Evolutionary conservation across 1,140 invertebrate species (phyloP).

Genomic region (Parasteatoda tepidariorum): DNA sequence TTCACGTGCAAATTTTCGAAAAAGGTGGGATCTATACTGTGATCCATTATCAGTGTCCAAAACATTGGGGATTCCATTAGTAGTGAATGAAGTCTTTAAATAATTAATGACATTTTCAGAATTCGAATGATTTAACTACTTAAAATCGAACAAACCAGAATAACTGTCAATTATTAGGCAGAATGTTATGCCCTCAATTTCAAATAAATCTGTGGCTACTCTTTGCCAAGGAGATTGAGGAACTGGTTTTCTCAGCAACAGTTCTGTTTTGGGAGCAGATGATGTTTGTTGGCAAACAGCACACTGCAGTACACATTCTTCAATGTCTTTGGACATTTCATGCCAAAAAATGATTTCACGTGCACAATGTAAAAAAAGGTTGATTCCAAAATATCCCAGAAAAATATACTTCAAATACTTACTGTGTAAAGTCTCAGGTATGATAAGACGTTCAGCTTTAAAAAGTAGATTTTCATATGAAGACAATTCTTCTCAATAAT

Average conservation of each 20-base stretch:
- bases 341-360: slow-evolving; percentile 12
- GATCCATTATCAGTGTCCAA: neutral
- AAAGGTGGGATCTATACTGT: neutral
- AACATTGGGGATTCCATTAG: slow-evolving; percentile 4
- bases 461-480: neutral
- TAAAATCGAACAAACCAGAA: slow-evolving; percentile 15
- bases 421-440: neutral
- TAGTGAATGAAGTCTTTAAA: neutral
- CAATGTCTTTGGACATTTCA: neutral
- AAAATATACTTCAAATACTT: neutral
- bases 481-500: slow-evolving; percentile 12
- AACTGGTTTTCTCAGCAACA: neutral
- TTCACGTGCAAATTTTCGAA: neutral
- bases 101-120: neutral
- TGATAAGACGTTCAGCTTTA: slow-evolving; percentile 5
- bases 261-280: neutral
- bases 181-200: neutral
- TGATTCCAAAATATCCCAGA: neutral
- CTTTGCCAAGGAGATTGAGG: slow-evolving; percentile 1
- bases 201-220: slow-evolving; percentile 23
- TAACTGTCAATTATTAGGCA: neutral
- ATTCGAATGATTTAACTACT: neutral
- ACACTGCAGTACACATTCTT: neutral
- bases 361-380: neutral
- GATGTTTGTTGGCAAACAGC: neutral